These are phyloP conservation scores for Ochlodes sylvanus DNA, from an alignment of 2,888 invertebrate genomes.

Conservation along the genomic window DNA sequence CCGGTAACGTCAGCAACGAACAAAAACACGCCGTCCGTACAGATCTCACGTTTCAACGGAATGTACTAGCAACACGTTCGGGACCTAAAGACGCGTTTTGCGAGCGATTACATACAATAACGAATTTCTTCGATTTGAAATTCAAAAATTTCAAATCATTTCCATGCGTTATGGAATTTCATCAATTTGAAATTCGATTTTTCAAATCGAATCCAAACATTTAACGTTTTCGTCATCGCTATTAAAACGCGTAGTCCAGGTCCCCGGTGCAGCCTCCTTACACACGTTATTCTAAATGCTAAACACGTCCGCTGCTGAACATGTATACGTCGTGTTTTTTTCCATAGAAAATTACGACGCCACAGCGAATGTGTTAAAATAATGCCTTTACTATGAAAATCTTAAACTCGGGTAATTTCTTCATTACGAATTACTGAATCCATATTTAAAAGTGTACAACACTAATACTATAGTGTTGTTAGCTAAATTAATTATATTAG, in stretches of 20 bases:
- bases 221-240: too few species aligned
- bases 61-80: constrained; percentile 27
- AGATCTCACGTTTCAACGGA: constrained; percentile 49
- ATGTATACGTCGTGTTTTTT: too few species aligned
- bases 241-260: background rate
- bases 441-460: constrained; percentile 15
- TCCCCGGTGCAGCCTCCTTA: background rate
- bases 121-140: too few species aligned
- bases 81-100: background rate
- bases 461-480: too few species aligned
- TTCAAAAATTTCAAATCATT: too few species aligned
- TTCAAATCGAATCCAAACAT: too few species aligned
- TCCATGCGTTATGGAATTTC: too few species aligned
- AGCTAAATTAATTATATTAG: too few species aligned
- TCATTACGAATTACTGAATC: constrained; percentile 14
- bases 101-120: background rate
- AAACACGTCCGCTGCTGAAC: too few species aligned
- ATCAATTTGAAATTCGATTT: too few species aligned
- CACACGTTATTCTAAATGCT: constrained; percentile 5
- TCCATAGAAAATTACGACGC: too few species aligned
- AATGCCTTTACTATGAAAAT: constrained; percentile 1
- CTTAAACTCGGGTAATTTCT: constrained; percentile 8
- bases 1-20: constrained; percentile 50
- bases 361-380: too few species aligned
- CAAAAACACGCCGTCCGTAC: constrained; percentile 72